These are phyloP conservation scores for Peromyscus leucopus DNA, from an alignment of 2,113 vertebrate genomes.

Conservation along the genomic window DNA sequence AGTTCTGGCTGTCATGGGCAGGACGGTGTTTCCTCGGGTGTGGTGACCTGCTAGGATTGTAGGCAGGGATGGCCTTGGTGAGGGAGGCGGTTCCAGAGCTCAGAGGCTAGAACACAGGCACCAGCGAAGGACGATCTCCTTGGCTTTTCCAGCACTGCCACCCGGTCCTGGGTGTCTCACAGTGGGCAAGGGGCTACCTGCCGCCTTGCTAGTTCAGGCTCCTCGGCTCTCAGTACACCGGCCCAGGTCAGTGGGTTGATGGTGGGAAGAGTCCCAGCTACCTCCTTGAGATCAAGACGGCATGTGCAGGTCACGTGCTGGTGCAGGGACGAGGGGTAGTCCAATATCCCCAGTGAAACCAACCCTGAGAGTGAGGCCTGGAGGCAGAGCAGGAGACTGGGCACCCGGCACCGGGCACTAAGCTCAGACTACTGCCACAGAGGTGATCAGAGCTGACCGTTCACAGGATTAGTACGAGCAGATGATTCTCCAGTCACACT, in stretches of 20 bases:
- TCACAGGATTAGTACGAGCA: neutral
- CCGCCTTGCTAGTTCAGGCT: neutral
- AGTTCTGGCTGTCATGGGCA: neutral
- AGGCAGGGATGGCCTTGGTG: neutral
- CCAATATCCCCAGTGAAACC: neutral
- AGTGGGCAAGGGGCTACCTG: neutral
- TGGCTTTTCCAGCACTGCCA: neutral
- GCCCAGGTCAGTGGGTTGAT: neutral
- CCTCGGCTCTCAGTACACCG: neutral
- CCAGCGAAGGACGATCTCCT: neutral
- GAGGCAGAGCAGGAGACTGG: neutral
- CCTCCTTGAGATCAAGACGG: neutral
- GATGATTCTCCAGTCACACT: no score
- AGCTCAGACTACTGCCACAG: accelerated
- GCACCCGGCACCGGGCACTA: neutral
- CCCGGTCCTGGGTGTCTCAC: neutral
- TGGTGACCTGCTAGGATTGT: neutral
- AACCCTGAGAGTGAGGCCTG: neutral
- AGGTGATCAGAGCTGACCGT: neutral
- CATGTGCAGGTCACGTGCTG: no score
- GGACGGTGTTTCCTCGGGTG: neutral
- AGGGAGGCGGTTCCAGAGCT: neutral
- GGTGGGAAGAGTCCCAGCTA: neutral
- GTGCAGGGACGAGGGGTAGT: neutral
- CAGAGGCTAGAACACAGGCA: neutral